phyloP scores from a whole-genome alignment of 2,888 invertebrate species.

The Cylloceria caligata region DNA sequence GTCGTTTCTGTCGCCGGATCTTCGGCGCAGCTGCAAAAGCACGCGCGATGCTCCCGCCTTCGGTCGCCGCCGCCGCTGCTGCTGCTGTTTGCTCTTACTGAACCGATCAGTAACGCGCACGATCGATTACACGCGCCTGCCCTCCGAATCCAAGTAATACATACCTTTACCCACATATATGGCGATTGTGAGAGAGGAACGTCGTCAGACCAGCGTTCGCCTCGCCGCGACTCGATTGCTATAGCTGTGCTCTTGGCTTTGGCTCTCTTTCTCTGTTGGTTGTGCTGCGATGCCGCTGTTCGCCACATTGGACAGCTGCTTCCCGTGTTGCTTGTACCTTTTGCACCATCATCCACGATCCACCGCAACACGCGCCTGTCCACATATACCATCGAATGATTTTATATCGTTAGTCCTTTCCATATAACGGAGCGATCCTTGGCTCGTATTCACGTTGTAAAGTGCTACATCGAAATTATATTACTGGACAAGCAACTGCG shows the following conservation, averaged over 20 bases:
- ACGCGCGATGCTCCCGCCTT: conserved; percentile 53
- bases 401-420: conserved; percentile 57
- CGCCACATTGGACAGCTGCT: conserved; percentile 61
- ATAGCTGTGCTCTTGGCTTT: conserved; percentile 1
- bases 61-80: conserved; percentile 25
- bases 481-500: conserved; percentile 2
- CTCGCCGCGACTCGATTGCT: conserved; percentile 26
- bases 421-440: conserved; percentile 49
- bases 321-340: conserved; percentile 32
- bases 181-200: conserved; percentile 42
- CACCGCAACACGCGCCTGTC: conserved; percentile 19
- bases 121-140: conserved; percentile 60
- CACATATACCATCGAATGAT: conserved; percentile 51
- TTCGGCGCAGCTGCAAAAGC: conserved; percentile 64
- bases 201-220: conserved; percentile 55
- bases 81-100: conserved; percentile 45
- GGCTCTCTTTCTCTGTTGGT: conserved; percentile 16
- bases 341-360: conserved; percentile 38
- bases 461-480: conserved; percentile 33
- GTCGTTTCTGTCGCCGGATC: conserved; percentile 55
- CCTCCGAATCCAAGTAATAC: conserved; percentile 57
- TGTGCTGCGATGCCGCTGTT: conserved; percentile 17
- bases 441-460: not conserved
- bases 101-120: conserved; percentile 56
- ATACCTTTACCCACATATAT: conserved; percentile 30